A percentile compares a stretch with the other conserved stretches of the same genome.
phyloP scores from a whole-genome alignment of 2,888 invertebrate genomes.

The Mesoligia furuncula region DNA sequence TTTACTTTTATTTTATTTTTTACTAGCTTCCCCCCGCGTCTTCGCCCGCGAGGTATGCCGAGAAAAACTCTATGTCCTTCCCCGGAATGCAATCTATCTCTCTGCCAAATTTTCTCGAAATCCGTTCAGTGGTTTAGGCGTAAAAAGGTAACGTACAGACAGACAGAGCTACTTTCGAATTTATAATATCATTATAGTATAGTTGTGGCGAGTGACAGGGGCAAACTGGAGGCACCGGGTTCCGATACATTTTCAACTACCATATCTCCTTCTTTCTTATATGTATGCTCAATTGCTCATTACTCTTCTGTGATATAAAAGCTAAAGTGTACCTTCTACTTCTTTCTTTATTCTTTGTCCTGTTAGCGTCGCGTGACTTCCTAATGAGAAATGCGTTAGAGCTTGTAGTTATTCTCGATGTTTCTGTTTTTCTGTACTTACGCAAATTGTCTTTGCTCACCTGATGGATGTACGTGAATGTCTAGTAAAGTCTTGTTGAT shows the following conservation, averaged over 20 bases:
- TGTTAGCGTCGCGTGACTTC: constrained; percentile 51
- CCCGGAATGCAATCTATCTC: no score
- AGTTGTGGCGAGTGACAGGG: not conserved
- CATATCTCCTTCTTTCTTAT: not conserved
- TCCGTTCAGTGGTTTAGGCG: no score
- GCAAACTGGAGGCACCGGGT: not conserved
- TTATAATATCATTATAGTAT: no score
- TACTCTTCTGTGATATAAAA: not conserved
- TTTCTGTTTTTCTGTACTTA: constrained; percentile 49
- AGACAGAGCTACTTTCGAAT: no score
- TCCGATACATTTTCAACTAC: not conserved
- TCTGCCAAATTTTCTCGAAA: no score
- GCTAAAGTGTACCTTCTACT: constrained; percentile 16
- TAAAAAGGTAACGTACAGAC: no score
- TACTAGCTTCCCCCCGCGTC: no score
- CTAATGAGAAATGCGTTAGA: constrained; percentile 47
- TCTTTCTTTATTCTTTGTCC: not conserved
- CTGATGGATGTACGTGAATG: constrained; percentile 18
- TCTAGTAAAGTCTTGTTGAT: constrained; percentile 10
- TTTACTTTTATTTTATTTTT: no score
- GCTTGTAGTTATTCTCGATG: constrained; percentile 37
- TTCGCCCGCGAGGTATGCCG: no score
- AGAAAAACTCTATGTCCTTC: no score
- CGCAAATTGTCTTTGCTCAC: constrained; percentile 47
- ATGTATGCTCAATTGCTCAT: no score